These are phyloP conservation scores for Trididemnum clinides DNA, from an alignment of 23 tunicate species.

Conservation along the genomic window DNA sequence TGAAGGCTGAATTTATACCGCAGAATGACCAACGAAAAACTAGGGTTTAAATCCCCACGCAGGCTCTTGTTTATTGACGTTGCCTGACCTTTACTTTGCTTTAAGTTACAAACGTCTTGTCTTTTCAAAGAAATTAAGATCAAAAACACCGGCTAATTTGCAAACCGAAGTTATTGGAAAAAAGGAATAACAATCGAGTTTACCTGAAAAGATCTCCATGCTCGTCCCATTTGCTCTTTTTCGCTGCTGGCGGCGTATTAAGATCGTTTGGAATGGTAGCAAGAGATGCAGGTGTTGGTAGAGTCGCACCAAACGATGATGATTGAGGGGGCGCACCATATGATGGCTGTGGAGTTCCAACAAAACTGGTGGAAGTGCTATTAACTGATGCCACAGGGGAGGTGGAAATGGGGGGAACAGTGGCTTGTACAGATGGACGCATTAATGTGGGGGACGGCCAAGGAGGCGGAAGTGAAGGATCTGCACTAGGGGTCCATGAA, in stretches of 20 bases:
- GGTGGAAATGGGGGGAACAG: neutral
- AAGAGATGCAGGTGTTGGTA: too few species aligned
- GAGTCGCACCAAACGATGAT: neutral
- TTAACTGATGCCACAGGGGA: neutral
- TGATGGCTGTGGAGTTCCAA: neutral
- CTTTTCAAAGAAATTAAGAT: too few species aligned
- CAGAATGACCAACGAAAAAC: too few species aligned
- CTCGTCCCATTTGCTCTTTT: constrained; percentile 14
- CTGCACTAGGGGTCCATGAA: neutral
- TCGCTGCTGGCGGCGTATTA: neutral
- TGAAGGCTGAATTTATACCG: too few species aligned
- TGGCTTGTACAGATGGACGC: neutral
- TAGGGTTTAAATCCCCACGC: too few species aligned
- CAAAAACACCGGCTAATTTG: too few species aligned
- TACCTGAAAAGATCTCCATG: neutral
- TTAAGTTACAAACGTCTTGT: too few species aligned
- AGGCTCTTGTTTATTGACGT: too few species aligned
- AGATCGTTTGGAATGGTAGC: neutral
- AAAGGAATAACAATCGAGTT: neutral
- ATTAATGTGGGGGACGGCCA: neutral
- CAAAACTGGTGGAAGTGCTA: neutral
- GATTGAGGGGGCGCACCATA: neutral
- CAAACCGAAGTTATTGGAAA: too few species aligned
- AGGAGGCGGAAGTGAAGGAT: constrained; percentile 5
- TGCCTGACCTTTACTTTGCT: too few species aligned